Evolutionary conservation across 2,113 vertebrate genomes (phyloP), one percentile per base, ranked within the genome.

Genomic region (Tinamus guttatus): DNA sequence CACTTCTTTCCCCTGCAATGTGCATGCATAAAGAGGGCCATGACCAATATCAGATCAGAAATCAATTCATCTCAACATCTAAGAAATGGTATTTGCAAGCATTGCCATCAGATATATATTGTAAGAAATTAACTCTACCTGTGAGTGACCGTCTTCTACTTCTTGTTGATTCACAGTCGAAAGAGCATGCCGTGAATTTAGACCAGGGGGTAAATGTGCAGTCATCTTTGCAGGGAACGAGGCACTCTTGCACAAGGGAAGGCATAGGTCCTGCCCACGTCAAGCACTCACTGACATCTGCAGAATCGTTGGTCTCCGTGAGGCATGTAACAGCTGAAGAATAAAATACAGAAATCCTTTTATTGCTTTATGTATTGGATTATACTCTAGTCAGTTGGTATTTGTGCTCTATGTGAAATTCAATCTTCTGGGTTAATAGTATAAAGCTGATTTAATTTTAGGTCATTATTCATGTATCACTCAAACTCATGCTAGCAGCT

Each of bases 171-270:
- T 97, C 98, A 91, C 99, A 99, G 79, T 97, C 98, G 8, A 87
- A 60, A 1, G 97, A 95, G 83, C 99, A 99, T 2, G 98, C 96
- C 2, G 98, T 98, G 90, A 99, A 99, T 90, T 98, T 99, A 86
- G 99, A 99, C 99, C 99, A 99, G 40, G 98, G 70, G 18, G 98
- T 99, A 13, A 99, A 98, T 2, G 98, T 97, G 96, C 99, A 99
- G 97, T 99, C 99, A 5, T 99, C 99, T 87, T 97, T 98, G 96
- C 99, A 99, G 16, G 98, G 97, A 36, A 99, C 13, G 0, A 90
- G 87, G 81, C 99, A 99, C 58, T 98, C 97, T 91, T 99, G 98
- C 20, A 98, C 98, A 25, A 98, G 98, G 22, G 96, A 40, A 5
- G 99, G 99, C 97, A 98, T 94, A 2, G 98, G 92, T 41, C 98